Percentiles rank a stretch among this genome's conserved stretches.
Evolutionary conservation across 2,113 vertebrate genomes (phyloP).

Genomic region (Myrmecophaga tridactyla): DNA sequence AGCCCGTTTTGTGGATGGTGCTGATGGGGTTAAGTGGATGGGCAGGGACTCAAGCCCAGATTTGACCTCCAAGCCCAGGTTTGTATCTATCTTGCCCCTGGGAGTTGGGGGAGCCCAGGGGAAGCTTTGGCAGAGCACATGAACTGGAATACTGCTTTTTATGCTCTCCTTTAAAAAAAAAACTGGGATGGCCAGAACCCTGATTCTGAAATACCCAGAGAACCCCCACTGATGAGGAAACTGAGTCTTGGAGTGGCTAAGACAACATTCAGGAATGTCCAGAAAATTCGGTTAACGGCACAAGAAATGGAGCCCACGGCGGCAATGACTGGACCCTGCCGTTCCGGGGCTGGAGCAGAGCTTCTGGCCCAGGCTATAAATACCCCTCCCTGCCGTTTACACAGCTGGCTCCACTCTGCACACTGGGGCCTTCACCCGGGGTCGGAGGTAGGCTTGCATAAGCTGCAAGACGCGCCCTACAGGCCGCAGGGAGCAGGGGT

Average conservation of each 20-base stretch:
- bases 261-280: background rate
- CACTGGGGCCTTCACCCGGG: slow-evolving; percentile 8
- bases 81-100: background rate
- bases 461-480: background rate
- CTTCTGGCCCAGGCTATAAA: slow-evolving; percentile 54
- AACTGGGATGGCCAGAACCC: background rate
- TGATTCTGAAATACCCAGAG: background rate
- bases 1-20: background rate
- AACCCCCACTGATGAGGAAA: background rate
- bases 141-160: background rate
- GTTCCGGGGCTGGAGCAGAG: background rate
- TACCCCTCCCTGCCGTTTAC: slow-evolving; percentile 63
- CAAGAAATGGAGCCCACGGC: background rate
- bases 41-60: background rate
- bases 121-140: background rate
- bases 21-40: background rate
- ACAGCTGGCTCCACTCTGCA: slow-evolving; percentile 72
- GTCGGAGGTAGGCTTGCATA: slow-evolving; percentile 59
- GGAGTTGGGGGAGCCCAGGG: background rate
- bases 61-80: background rate
- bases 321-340: background rate
- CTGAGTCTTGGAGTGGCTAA: background rate
- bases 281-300: background rate
- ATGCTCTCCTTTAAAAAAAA: too few relatives aligned
- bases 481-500: background rate